Evolutionary conservation across 1,140 invertebrate species (phyloP), one percentile per base, ranked within the genome.

Genomic region (Zaprionus ornatus): DNA sequence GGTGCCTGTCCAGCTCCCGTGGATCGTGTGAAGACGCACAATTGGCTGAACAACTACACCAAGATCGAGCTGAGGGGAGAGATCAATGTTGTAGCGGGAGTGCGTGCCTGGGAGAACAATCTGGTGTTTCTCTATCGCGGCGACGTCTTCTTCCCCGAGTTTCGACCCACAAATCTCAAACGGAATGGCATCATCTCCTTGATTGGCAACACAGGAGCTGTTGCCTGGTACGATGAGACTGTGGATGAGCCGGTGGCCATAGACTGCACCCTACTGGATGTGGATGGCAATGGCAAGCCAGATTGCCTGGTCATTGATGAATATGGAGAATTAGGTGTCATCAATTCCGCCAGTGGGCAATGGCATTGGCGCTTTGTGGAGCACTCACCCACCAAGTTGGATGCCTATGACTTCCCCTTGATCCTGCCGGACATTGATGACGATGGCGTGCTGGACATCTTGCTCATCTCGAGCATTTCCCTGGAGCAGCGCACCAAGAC

Each of bases 261-360:
- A 17, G 95, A 96, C 84, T 97, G 96, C 80, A 93, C 94, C 25
- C 85, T 96, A 4, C 92, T 97, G 42, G 96, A 97, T 93, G 94
- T 95, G 0, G 95, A 96, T 88, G 93, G 90, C 42, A 95, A 96
- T 86, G 95, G 94, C n/a, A 94, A 94, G 59, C 94, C 95, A 25
- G 96, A 96, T 79, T 97, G 96, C 75, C 93, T 97, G 62, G 94
- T 97, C 5, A 93, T 95, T 25, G 96, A 96, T 27, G 94, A 95
- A 56, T 94, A 95, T 77, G 95, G 96, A 35, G 91, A 95, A 32
- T 85, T 97, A 50, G 94, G 94, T 35, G 95, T 95, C 21, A 94
- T 97, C 21, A 95, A 96, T 92, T 95, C 96, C 9, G 93, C 95
- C 23, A 95, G 95, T 25, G 96, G 96, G 0, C 67, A 82, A 17